Evolutionary conservation across 1,140 invertebrate genomes (phyloP), one percentile per base, ranked within the genome.

Genomic region (Drosophila tsacasi): DNA sequence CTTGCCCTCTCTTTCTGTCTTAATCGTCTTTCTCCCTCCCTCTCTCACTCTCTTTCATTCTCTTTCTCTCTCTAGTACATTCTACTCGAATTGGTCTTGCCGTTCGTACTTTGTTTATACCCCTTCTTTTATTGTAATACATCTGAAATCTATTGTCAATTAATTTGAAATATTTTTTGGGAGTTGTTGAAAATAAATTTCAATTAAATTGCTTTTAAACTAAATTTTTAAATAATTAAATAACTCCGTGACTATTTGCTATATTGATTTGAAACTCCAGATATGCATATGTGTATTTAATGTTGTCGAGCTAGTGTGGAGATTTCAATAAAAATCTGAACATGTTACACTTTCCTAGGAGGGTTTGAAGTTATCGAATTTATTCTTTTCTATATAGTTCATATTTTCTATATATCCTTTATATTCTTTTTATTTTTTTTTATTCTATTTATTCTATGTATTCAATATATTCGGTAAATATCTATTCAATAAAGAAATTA

Each of bases 81-180:
- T 76, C 74, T 57, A 68, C 75, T 68, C 32, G 62, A 77, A 35
- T 42, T 60, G 47, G 30, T 76, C 27, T 42, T 67, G 62, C 37
- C 60, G 32, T 74, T 61, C 7, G n/a, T 6, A 55, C 52, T 0
- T 37, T 6, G 8, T 15, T 1, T 17, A 55, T 37, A 37, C 52
- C 32, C 52, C 15, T 17, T 17, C 4, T 17, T 46, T 21, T 32
- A 32, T 15, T 13, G 10, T 12, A 50, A n/a, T 12, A 12, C 17
- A 12, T 12, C 5, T 10, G 4, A n/a, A 15, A 13, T 21, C 12
- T 10, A 2, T 2, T 13, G 6, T 1, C 2, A 46, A 46, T 46
- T 50, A 15, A 23, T 23, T 23, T 46, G 3, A 23, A 46, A 10
- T 32, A 23, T 23, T 3, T 7, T 46, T 0, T 7, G 2, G 2